phyloP scores from a whole-genome alignment of 2,888 invertebrate genomes.

The Cataglyphis rosenhaueri region DNA sequence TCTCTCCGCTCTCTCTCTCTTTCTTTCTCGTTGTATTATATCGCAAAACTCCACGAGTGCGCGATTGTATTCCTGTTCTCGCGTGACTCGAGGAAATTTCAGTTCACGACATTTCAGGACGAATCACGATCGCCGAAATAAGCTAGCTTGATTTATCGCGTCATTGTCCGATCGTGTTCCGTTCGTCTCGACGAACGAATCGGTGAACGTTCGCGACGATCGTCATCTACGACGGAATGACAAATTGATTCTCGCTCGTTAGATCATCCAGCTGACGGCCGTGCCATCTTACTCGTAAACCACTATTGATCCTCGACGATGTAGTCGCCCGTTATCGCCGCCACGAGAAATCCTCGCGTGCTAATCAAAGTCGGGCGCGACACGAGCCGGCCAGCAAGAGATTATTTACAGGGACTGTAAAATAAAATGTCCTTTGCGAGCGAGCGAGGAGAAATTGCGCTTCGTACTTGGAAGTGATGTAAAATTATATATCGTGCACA shows the following conservation, averaged over 20 bases:
- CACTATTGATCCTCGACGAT: conserved; percentile 55
- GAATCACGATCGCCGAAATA: conserved; percentile 49
- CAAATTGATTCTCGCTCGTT: conserved; percentile 60
- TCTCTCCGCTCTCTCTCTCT: background rate
- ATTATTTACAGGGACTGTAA: conserved; percentile 42
- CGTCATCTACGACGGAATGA: conserved; percentile 50
- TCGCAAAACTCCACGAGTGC: conserved; percentile 22
- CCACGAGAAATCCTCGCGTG: conserved; percentile 48
- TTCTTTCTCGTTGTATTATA: conserved; percentile 8
- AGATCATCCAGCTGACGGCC: conserved; percentile 40
- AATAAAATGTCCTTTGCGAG: conserved; percentile 37
- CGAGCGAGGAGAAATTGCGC: conserved; percentile 24
- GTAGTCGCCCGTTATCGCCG: conserved; percentile 36
- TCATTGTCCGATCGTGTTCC: conserved; percentile 16
- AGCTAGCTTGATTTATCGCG: conserved; percentile 44
- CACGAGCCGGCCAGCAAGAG: conserved; percentile 22
- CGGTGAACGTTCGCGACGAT: conserved; percentile 56
- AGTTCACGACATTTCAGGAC: conserved; percentile 35
- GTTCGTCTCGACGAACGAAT: conserved; percentile 30
- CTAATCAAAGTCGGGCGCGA: conserved; percentile 34
- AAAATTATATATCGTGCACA: conserved; percentile 29
- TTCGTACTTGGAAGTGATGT: conserved; percentile 10
- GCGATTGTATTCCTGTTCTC: conserved; percentile 20
- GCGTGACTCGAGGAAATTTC: conserved; percentile 33
- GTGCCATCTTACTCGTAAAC: conserved; percentile 52